phyloP scores from a whole-genome alignment of 2,888 invertebrate species.

The Drosophila merina region DNA sequence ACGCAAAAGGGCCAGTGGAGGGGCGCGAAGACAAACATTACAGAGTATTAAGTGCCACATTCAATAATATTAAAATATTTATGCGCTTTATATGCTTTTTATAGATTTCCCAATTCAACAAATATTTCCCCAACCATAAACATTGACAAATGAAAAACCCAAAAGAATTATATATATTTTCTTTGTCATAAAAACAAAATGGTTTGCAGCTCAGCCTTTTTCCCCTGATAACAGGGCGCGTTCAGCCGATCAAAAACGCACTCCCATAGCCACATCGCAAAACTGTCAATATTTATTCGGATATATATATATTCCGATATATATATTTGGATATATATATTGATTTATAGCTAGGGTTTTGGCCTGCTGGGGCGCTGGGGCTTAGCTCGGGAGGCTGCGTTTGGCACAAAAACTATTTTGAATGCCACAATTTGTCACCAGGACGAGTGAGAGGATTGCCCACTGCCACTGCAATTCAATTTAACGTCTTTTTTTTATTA shows the following conservation, averaged over 20 bases:
- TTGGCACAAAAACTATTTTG: constrained; percentile 41
- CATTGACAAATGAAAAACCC: constrained; percentile 46
- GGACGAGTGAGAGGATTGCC: constrained; percentile 12
- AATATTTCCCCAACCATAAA: constrained; percentile 47
- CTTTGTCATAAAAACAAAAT: constrained; percentile 40
- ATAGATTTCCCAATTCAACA: constrained; percentile 27
- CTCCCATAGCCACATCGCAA: constrained; percentile 9
- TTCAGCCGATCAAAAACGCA: constrained; percentile 28
- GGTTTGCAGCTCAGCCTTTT: neutral
- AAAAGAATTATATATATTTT: constrained; percentile 32
- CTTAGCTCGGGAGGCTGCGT: neutral
- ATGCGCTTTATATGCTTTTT: constrained; percentile 24
- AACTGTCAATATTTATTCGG: constrained; percentile 67
- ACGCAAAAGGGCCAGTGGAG: neutral
- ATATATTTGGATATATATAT: constrained; percentile 42
- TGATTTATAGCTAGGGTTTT: constrained; percentile 59
- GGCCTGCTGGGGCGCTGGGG: neutral
- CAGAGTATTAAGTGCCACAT: constrained; percentile 30
- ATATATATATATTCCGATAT: too few species aligned
- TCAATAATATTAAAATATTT: constrained; percentile 25
- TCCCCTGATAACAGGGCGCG: constrained; percentile 33
- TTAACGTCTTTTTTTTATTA: constrained; percentile 32
- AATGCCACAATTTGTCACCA: constrained; percentile 43
- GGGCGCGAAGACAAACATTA: neutral
- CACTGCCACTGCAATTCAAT: constrained; percentile 41